Conservation (phyloP, 2,888 invertebrate species). For the Anodontia alba region DNA sequence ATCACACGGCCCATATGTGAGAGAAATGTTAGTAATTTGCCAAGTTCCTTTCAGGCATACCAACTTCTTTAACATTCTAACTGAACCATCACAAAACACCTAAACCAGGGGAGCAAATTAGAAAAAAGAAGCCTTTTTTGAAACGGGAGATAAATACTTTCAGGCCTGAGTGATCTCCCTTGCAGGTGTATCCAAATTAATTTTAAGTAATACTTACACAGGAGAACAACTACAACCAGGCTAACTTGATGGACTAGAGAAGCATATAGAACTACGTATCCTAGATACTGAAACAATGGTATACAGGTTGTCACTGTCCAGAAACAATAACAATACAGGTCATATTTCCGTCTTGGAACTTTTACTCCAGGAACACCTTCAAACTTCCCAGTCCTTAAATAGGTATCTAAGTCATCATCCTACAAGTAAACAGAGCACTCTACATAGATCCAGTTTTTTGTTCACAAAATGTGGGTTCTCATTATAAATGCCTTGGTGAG, state of each 20-base stretch:
- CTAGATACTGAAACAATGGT: conserved; percentile 78
- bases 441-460: too few relatives aligned
- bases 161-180: too few relatives aligned
- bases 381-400: conserved; percentile 79
- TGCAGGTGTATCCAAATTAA: too few relatives aligned
- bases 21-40: too few relatives aligned
- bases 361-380: conserved; percentile 59
- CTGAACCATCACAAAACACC: too few relatives aligned
- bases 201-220: conserved; percentile 54
- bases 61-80: too few relatives aligned
- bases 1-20: too few relatives aligned
- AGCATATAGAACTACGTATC: conserved; percentile 85
- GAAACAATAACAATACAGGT: conserved; percentile 79
- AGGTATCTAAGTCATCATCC: conserved; percentile 84
- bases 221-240: conserved; percentile 28
- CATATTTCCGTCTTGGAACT: conserved; percentile 73
- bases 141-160: too few relatives aligned
- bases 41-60: too few relatives aligned
- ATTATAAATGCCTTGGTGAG: too few relatives aligned
- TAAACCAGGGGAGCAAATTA: too few relatives aligned
- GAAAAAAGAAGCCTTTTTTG: background rate
- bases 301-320: conserved; percentile 81
- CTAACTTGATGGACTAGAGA: conserved; percentile 86
- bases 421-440: conserved; percentile 60
- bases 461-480: too few relatives aligned